phyloP scores from a whole-genome alignment of 1,140 invertebrate genomes.

The Lepidostoma basale region DNA sequence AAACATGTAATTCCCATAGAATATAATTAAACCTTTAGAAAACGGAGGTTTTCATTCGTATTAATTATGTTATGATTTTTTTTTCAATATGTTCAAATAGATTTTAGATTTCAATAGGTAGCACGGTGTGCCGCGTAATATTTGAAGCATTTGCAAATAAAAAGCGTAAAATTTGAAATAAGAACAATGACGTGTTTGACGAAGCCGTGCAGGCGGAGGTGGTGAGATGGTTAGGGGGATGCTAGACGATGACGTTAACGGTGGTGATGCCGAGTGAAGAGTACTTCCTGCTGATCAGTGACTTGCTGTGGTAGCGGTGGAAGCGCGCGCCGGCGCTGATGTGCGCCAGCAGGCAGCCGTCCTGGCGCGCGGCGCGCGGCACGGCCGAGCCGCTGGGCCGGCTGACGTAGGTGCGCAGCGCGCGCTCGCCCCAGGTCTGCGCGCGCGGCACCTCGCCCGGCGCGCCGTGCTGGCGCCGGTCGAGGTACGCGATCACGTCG shows the following conservation, averaged over 20 bases:
- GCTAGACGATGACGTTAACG: conserved; percentile 49
- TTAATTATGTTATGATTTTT: too few species aligned
- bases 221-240: not conserved
- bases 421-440: conserved; percentile 82
- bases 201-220: too few species aligned
- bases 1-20: too few species aligned
- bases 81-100: too few species aligned
- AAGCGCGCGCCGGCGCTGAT: conserved; percentile 63
- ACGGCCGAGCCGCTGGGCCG: conserved; percentile 49
- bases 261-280: conserved; percentile 58
- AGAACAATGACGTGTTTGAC: too few species aligned
- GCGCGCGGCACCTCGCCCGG: conserved; percentile 71
- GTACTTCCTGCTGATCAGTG: conserved; percentile 68
- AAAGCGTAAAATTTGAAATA: too few species aligned
- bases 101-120: too few species aligned
- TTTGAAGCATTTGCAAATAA: too few species aligned
- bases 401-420: conserved; percentile 70
- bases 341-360: conserved; percentile 59
- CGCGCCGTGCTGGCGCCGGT: conserved; percentile 73
- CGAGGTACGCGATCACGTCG: conserved; percentile 80
- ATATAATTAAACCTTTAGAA: too few species aligned
- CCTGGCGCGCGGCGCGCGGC: conserved; percentile 49
- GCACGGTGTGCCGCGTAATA: too few species aligned
- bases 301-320: conserved; percentile 66
- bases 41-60: too few species aligned